Evolutionary conservation across 2,797 vertebrate species (phyloP).

Genomic region (Sylvia borin): DNA sequence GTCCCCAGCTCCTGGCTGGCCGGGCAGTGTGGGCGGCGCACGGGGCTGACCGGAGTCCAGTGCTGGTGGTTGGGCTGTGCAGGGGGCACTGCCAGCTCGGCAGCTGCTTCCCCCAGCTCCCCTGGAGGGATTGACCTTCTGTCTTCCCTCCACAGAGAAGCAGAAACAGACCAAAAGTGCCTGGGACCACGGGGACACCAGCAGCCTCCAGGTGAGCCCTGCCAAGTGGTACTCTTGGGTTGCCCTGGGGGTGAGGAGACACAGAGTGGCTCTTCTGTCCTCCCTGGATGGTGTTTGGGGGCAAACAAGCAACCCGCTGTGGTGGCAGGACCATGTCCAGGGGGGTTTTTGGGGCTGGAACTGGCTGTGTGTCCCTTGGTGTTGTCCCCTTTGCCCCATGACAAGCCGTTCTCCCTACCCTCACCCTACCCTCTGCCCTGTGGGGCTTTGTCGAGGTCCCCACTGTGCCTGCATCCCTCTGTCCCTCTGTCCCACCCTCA

Average conservation of each 20-base stretch:
- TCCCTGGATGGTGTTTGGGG: too few relatives aligned
- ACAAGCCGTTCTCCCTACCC: rapidly evolving
- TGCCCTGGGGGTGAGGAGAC: neutral
- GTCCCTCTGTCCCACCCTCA: neutral
- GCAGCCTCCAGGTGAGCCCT: slow-evolving; percentile 86
- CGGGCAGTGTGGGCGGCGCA: neutral
- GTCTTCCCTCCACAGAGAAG: slow-evolving; percentile 79
- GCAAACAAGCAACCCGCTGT: rapidly evolving
- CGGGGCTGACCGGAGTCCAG: slow-evolving; percentile 16
- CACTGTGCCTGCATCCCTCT: neutral
- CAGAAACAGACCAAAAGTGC: slow-evolving; percentile 81
- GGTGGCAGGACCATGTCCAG: neutral
- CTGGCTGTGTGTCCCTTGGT: rapidly evolving
- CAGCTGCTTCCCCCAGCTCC: neutral
- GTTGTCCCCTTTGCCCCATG: neutral
- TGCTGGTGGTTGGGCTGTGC: neutral
- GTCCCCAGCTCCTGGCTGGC: neutral
- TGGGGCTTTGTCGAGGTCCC: neutral
- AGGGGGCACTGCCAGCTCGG: neutral
- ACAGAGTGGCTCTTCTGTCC: neutral
- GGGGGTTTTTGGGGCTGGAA: neutral
- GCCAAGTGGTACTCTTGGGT: rapidly evolving
- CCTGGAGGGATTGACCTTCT: neutral
- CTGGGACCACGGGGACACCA: slow-evolving; percentile 85
- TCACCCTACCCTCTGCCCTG: neutral